These are phyloP conservation scores for Megalops cyprinoides DNA, from an alignment of 2,797 vertebrate species.

Conservation along the genomic window DNA sequence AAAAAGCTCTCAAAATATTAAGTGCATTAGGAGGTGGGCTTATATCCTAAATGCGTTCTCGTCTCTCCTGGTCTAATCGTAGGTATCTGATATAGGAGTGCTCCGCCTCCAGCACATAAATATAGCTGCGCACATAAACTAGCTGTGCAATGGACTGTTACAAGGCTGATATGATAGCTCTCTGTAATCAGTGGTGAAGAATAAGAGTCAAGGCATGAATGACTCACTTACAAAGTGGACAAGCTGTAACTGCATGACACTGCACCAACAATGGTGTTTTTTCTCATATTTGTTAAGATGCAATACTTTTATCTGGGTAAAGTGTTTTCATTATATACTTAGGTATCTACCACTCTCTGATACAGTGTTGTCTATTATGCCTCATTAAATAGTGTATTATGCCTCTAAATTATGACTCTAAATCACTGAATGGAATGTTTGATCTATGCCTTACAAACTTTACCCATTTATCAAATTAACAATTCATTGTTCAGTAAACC, in stretches of 20 bases:
- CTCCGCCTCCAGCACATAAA: not conserved
- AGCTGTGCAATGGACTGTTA: not conserved
- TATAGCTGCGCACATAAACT: not conserved
- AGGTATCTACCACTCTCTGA: not conserved
- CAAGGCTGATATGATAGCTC: too few relatives aligned
- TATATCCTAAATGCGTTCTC: not conserved
- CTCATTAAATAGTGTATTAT: too few relatives aligned
- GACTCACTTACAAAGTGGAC: not conserved
- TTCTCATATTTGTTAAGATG: not conserved
- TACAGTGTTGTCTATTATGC: too few relatives aligned
- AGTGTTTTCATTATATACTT: not conserved
- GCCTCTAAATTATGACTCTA: not conserved
- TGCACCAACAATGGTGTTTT: not conserved
- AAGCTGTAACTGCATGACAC: not conserved
- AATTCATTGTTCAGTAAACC: not conserved
- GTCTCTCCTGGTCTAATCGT: not conserved
- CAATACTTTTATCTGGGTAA: not conserved
- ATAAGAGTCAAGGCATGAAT: not conserved
- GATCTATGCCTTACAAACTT: not conserved
- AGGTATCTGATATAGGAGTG: not conserved
- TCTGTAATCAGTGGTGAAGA: too few relatives aligned
- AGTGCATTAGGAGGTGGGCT: not conserved
- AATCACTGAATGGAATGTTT: not conserved
- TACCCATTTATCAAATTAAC: not conserved
- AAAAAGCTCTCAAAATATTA: slow-evolving; percentile 14